Base-by-base conservation (phyloP, 1,140 invertebrate genomes). In the Cyrtorhinus lividipennis region DNA sequence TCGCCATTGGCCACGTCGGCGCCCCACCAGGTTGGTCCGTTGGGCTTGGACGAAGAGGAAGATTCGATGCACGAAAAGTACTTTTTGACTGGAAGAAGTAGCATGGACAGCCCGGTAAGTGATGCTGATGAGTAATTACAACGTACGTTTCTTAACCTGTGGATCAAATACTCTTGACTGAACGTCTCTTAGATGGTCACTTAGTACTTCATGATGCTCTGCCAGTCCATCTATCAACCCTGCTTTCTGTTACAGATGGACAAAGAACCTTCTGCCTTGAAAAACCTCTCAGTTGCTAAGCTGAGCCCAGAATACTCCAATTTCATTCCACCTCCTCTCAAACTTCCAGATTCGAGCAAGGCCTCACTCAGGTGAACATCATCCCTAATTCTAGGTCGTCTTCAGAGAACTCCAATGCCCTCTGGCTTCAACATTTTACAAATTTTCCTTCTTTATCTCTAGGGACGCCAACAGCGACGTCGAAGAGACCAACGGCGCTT, bases 51-150 rank as follows among this genome's bases (percentile, higher is more conserved):
- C 23, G 69, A 73, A 58, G 74, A 75, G 65, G 85, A 87, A 68
- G 86, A 88, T 73, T 85, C 85, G 0, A 88, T 88, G 86, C 86
- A 88, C 71, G 87, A 88, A 69, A 86, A 86, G 68, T 88, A 87
- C 69, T 81, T 88, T 24, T n/a, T 59, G 24, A 30, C 58, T 26
- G 58, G 58, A 59, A 26, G 58, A 59, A 23, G 58, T n/a, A 27
- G n/a, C 23, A 30, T 59, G 15, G 58, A 59, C 38, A 59, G 58
- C 38, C 58, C 58, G 2, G 58, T 59, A 59, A 2, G 58, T 30
- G n/a, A n/a, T n/a, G n/a, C n/a, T n/a, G n/a, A n/a, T n/a, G n/a
- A n/a, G n/a, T n/a, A n/a, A n/a, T n/a, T n/a, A n/a, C n/a, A n/a
- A n/a, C n/a, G n/a, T n/a, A n/a, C n/a, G n/a, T n/a, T n/a, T n/a